Base-by-base conservation (phyloP, 2,888 invertebrate species). In the Campoletis raptor region DNA sequence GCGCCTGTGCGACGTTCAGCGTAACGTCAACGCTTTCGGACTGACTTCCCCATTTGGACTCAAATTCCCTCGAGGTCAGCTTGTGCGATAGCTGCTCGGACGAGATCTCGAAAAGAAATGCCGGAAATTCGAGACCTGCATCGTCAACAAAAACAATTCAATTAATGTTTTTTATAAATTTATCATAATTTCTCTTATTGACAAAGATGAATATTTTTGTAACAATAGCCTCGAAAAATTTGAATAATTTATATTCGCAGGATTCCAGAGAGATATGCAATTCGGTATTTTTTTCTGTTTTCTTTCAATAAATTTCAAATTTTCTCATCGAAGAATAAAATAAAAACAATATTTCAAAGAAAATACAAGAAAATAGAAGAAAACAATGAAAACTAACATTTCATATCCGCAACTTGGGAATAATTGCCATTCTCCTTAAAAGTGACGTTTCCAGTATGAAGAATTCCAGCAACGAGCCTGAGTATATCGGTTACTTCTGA, bases 31-130 rank as follows among this genome's bases (percentile, higher is more conserved):
- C 96, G 79, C 95, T 95, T 91, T 97, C 96, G 15, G 95, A 95
- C 90, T 96, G 95, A 42, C 95, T 95, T 73, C 96, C 96, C 96
- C 96, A 96, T 94, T 96, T 96, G 85, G 96, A 96, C 91, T 96
- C 96, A 95, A 96, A 96, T 85, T 95, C 94, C 36, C 96, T 95
- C 78, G 96, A 96, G 18, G 95, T 95, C 88, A 96, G 91, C 92
- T 96, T 96, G 85, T 94, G 94, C 79, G 95, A 94, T 87, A 97
- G 93, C 73, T 95, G 93, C 10, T 95, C 95, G 21, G 94, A 91
- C 54, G 95, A 95, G 52, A 97, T 95, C 73, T 96, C 96, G 82
- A 97, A 94, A 76, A 97, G 94, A 90, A 94, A 95, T 1, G 96
- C 95, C 40, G 96, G 96, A 90, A 95, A 96, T 78, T 95, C 95